Percentiles rank a stretch among this genome's conserved stretches.
Evolutionary conservation across 1,140 invertebrate species (phyloP).

Genomic region (Hirudo medicinalis): DNA sequence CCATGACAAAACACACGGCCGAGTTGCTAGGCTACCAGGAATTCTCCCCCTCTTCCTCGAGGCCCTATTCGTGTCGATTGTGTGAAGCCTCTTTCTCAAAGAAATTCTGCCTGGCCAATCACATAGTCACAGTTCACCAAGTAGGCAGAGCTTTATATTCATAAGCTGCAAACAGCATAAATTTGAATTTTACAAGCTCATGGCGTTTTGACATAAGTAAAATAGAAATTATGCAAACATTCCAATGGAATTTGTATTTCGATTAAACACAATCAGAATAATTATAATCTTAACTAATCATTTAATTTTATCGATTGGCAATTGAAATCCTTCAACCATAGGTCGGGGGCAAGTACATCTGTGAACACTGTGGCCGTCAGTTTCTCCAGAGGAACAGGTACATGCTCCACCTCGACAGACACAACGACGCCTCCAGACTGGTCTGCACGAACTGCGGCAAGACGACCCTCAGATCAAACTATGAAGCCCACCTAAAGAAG

Average conservation of each 20-base stretch:
- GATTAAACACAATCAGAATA: too few relatives aligned
- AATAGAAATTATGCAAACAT: too few relatives aligned
- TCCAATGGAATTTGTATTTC: too few relatives aligned
- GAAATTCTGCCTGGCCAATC: slow-evolving; percentile 19
- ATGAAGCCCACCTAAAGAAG: slow-evolving; percentile 11
- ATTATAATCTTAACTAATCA: too few relatives aligned
- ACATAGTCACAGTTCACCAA: slow-evolving; percentile 16
- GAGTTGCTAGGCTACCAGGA: slow-evolving; percentile 10
- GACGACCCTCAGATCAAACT: neutral
- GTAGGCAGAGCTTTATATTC: neutral
- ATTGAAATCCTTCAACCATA: neutral
- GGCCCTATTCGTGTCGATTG: slow-evolving; percentile 19
- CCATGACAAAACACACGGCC: slow-evolving; percentile 9
- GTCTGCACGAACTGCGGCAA: slow-evolving; percentile 15
- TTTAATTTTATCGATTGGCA: too few relatives aligned
- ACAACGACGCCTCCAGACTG: neutral
- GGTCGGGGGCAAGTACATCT: slow-evolving; percentile 17
- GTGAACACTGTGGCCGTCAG: slow-evolving; percentile 12
- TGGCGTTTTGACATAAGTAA: too few relatives aligned
- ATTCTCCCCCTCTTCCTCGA: neutral
- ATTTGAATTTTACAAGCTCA: neutral
- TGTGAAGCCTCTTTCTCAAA: slow-evolving; percentile 17
- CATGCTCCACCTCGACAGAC: slow-evolving; percentile 15
- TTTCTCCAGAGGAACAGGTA: slow-evolving; percentile 12
- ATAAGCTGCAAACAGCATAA: neutral